Percentiles rank a stretch among this genome's conserved stretches.
Conservation (phyloP, 1,140 invertebrate species). For the Drosophila burlai region DNA sequence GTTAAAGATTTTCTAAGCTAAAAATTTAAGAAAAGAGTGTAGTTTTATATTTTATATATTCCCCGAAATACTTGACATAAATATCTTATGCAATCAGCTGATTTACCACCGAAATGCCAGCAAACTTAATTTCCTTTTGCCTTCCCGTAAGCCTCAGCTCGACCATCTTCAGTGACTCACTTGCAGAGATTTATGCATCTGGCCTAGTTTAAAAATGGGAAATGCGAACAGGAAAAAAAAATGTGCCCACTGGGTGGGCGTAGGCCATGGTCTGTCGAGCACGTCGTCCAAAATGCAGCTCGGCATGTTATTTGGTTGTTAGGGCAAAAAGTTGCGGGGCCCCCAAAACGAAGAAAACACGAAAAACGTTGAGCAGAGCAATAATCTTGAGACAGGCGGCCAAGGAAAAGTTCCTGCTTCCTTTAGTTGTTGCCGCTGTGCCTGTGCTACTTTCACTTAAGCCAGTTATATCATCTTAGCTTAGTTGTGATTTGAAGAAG, state of each 20-base stretch:
- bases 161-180: constrained; percentile 24
- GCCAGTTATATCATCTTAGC: constrained; percentile 57
- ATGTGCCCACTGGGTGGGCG: constrained; percentile 12
- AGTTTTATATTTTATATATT: neutral
- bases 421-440: neutral
- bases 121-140: constrained; percentile 35
- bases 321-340: constrained; percentile 45
- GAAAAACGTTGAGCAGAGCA: constrained; percentile 56
- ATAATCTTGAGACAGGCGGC: constrained; percentile 55
- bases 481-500: constrained; percentile 57
- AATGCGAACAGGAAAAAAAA: constrained; percentile 29
- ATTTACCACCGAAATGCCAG: constrained; percentile 29
- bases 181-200: constrained; percentile 52
- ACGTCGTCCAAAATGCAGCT: constrained; percentile 50
- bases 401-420: constrained; percentile 20
- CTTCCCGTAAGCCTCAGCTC: constrained; percentile 4
- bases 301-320: constrained; percentile 62
- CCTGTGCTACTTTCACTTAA: constrained; percentile 57
- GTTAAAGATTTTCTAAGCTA: neutral
- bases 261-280: constrained; percentile 43
- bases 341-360: constrained; percentile 41
- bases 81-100: constrained; percentile 30
- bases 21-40: neutral
- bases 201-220: constrained; percentile 51
- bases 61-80: neutral